Evolutionary conservation across 1,140 invertebrate species (phyloP), one percentile per base, ranked within the genome.

Genomic region (Bombus soroeensis): DNA sequence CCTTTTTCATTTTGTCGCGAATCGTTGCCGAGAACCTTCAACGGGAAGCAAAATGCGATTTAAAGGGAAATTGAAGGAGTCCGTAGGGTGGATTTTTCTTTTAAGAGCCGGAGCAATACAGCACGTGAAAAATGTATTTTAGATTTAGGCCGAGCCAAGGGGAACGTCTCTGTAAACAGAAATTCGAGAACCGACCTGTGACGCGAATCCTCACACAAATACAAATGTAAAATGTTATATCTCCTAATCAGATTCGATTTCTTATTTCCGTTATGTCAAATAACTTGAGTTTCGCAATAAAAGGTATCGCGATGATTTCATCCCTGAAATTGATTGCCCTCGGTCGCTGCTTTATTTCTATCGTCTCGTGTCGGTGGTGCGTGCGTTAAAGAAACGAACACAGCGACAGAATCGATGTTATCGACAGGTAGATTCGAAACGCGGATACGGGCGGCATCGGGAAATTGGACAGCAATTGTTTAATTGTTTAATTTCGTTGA

Each of bases 11-110:
- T 72, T 73, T 73, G 80, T 32, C 68, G n/a, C 72, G 53, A 82
- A 73, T 73, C 68, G 80, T 73, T n/a, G 37, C 18, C 64, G 64
- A 22, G 25, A 71, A 43, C 64, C 53, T 64, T n/a, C 53, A 70
- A 28, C 71, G 59, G 34, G 32, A 66, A 66, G 59, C 66, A 62
- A 76, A 68, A 76, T 83, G 62, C 62, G 81, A 76, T 83, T 83
- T 83, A 68, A 76, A 34, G 25, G 10, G 72, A 53, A 76, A 83
- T 76, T 76, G 81, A 83, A 83, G 18, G 41, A 75, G 72, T 32
- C 22, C 72, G 22, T 6, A 34, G 72, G 15, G 6, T n/a, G 59
- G 22, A 47, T 66, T 66, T 83, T 53, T 28, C 72, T n/a, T 68
- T 76, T 76, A 37, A 73, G 32, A 66, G 1, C 10, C 25, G n/a